Evolutionary conservation across 2,113 vertebrate genomes (phyloP), one percentile per base, ranked within the genome.

Genomic region (Phodopus roborovskii): DNA sequence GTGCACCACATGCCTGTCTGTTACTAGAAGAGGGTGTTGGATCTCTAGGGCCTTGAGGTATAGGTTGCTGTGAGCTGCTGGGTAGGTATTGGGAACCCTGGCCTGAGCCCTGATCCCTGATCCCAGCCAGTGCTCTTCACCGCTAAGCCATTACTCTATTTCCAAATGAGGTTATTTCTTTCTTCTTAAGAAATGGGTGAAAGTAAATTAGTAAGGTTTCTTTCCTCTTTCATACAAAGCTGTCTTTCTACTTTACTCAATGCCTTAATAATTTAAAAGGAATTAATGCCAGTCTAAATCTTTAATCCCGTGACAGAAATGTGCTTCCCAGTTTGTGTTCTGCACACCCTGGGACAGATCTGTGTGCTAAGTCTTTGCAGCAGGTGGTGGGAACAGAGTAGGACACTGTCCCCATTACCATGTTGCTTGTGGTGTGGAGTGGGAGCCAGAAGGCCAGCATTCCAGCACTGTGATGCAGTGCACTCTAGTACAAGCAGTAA

Each of bases 261-360:
- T 53, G 17, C 28, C 74, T 96, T 91, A 92, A 68, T 95, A 88
- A 92, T 96, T 95, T 33, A 87, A 91, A 94, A 91, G 30, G 79
- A 94, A 91, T 50, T 39, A 89, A 89, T 77, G 53, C 73, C n/a
- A 64, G 5, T n/a, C 28, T 91, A 70, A 91, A 74, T 92, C 39
- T 92, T 92, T 90, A 70, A 75, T 75, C 56, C 7, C 45, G 13
- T 70, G 71, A 75, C 33, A 90, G 50, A 84, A 81, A 11, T 75
- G 24, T 84, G 75, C 39, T 88, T 93, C 39, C n/a, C 50, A 70
- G 85, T 66, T 92, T 24, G 88, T 64, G 42, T 89, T 90, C 56
- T 60, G 33, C 19, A 64, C 26, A 62, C 2, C 22, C 89, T 90
- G 68, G 73, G 53, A 20, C 48, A 87, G 68, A n/a, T 36, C 28